phyloP scores from a whole-genome alignment of 2,888 invertebrate species.

The Drosophila rellima region DNA sequence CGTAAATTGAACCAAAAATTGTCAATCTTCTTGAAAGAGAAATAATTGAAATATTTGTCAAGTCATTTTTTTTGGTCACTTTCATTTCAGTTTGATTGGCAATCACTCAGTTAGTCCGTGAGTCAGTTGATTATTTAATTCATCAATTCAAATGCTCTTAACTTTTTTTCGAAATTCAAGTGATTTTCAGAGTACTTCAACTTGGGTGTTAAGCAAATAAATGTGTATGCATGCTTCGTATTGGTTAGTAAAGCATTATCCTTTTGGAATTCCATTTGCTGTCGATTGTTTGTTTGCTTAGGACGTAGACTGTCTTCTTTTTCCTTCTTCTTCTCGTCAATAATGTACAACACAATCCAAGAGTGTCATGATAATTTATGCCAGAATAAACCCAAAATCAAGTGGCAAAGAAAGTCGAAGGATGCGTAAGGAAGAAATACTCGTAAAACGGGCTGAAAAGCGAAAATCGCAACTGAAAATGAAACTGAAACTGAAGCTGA shows the following conservation, averaged over 20 bases:
- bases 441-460: slow-evolving; percentile 22
- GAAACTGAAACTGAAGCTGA: too few species aligned
- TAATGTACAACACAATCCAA: slow-evolving; percentile 7
- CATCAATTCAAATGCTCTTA: neutral
- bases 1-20: neutral
- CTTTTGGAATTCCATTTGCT: slow-evolving; percentile 48
- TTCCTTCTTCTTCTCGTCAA: neutral
- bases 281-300: slow-evolving; percentile 60
- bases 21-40: neutral
- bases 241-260: slow-evolving; percentile 23
- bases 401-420: slow-evolving; percentile 9
- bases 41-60: neutral
- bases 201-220: slow-evolving; percentile 18
- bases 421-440: neutral
- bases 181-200: slow-evolving; percentile 14
- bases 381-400: slow-evolving; percentile 46
- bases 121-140: neutral
- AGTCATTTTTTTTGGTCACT: neutral
- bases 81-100: neutral
- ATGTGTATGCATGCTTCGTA: neutral
- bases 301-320: slow-evolving; percentile 20
- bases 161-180: neutral
- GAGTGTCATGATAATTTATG: slow-evolving; percentile 56
- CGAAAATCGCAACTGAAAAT: slow-evolving; percentile 30
- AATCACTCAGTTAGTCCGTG: neutral